Base-by-base conservation (phyloP, 2,888 invertebrate species). In the Peribatodes rhomboidaria region DNA sequence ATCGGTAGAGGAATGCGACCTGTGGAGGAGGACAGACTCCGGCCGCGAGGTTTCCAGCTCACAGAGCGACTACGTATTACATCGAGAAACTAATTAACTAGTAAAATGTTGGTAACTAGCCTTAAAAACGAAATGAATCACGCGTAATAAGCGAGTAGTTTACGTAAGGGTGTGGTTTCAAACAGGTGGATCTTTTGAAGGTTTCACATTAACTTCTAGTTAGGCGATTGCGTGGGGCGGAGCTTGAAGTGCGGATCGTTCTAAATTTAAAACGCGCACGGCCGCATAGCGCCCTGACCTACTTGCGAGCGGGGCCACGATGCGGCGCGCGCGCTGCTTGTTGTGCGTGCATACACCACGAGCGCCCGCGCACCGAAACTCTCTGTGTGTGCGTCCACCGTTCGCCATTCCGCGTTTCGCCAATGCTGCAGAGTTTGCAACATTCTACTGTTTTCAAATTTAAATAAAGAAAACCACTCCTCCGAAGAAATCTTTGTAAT, bases 181-280 rank as follows among this genome's bases (percentile, higher is more conserved):
- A 75, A 78, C 74, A 79, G 77, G 77, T 82, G 77, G 72, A 81
- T 78, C 74, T 80, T 82, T 80, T 75, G 74, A 81, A 83, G 80
- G 83, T 81, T 83, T 81, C 80, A 81, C 74, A 81, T 86, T 84
- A 84, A 86, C 81, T 84, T 79, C 81, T 87, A 87, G 86, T 86
- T 88, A 83, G 85, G 80, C 76, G 85, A 87, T 88, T 80, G 86
- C 80, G 83, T 84, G 82, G 90, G 90, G 90, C 87, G 89, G 89
- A 88, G 90, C 84, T 86, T 88, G 83, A 89, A 89, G 88, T 89
- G 90, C 89, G 83, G 88, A 91, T 92, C 88, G 90, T 88, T 92
- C 92, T 92, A 92, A 92, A 92, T 92, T 92, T 92, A 92, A 89
- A 92, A 89, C 90, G 88, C 90, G 90, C 90, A 87, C 92, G 89